Base-by-base conservation (phyloP, 2,797 vertebrate species). In the Pseudomugil gertrudae region DNA sequence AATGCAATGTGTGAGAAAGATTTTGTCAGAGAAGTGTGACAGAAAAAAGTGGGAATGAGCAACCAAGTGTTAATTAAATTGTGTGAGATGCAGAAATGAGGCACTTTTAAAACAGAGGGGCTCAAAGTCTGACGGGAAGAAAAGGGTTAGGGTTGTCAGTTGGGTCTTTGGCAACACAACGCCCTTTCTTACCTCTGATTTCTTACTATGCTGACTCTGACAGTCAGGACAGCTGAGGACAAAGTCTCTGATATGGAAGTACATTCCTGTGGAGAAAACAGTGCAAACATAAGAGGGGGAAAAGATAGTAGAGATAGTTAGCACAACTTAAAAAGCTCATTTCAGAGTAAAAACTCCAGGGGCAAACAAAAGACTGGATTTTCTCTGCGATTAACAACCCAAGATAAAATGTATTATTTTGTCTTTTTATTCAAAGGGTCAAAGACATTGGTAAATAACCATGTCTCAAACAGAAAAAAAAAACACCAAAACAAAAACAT, bases 191-290 rank as follows among this genome's bases (percentile, higher is more conserved):
- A 94, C 94, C 90, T 87, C 23, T 5, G 69, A 64, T 77, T 83
- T 92, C 66, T 89, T 82, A 50, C 59, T 83, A 59, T 26, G 79
- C 69, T 83, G 90, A 23, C 54, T 83, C 51, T 76, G 84, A 83
- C 94, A 95, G 32, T 93, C 87, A 27, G 84, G 83, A 81, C 94
- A 95, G 55, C 75, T 69, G 38, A 90, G 76, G 76, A 95, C 94
- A 73, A 91, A 92, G 65, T 94, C 93, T 89, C 93, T 87, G 69
- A 95, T 94, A 74, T 94, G 90, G 71, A 94, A 93, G 66, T 92
- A 95, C 92, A 95, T 95, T 53, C 92, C 94, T 95, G 83, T 75
- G 61, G 58, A 35, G 50, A 76, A 58, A 74, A 69, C 38, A 67
- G 57, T 0, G 2, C 11, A 62, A 59, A 58, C 35, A 65, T 61